Conservation (phyloP, 2,797 vertebrate genomes). For the Phoeniculus purpureus region DNA sequence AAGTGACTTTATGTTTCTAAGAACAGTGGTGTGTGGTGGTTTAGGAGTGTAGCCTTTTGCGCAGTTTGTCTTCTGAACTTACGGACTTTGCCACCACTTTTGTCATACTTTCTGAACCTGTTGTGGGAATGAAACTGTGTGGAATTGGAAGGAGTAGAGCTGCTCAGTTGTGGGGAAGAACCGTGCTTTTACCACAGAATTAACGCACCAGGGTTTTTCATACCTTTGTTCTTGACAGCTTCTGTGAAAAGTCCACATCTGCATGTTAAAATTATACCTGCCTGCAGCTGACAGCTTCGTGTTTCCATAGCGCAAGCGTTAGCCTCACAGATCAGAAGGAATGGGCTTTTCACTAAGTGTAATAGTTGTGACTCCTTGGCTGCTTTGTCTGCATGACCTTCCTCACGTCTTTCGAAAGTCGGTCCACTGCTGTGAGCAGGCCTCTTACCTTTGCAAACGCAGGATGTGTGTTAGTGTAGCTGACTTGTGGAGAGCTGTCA, state of each 20-base stretch:
- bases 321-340: background rate
- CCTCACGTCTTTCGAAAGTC: constrained; percentile 7
- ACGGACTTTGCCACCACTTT: background rate
- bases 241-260: background rate
- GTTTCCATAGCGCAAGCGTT: constrained; percentile 33
- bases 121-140: background rate
- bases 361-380: background rate
- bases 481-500: background rate
- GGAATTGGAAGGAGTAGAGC: background rate
- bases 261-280: constrained; percentile 29
- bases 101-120: background rate
- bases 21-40: background rate
- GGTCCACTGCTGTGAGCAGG: constrained; percentile 22
- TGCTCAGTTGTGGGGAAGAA: background rate
- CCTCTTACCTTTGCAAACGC: constrained; percentile 25
- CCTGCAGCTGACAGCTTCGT: background rate
- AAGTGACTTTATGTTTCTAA: too few species aligned
- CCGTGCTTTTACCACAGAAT: background rate
- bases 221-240: constrained; percentile 20
- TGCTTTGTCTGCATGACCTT: constrained; percentile 14
- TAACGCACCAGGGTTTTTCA: background rate
- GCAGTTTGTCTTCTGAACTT: background rate
- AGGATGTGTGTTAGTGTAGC: background rate
- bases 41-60: background rate
- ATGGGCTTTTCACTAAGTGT: background rate